These are phyloP conservation scores for Chrysaora quinquecirrha DNA, from an alignment of 30 jellyfish, hydroid and myxozoan genomes.

Conservation along the genomic window DNA sequence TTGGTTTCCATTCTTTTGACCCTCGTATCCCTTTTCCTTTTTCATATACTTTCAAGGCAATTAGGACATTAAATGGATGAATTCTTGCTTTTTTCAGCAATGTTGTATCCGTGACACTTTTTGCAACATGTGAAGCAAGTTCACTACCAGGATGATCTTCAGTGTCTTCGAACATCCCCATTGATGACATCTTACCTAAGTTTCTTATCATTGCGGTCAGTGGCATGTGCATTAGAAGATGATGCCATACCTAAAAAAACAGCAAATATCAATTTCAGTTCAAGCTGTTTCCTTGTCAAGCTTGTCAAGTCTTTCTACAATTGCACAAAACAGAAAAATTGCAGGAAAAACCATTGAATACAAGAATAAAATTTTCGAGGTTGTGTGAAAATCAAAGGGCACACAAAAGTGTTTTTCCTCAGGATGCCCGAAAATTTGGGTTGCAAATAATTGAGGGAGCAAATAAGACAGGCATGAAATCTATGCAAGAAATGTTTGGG, in stretches of 20 bases:
- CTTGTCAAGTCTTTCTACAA: no score
- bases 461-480: no score
- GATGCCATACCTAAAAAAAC: constrained; percentile 62
- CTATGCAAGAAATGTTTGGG: no score
- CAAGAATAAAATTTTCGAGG: no score
- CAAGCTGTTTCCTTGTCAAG: no score
- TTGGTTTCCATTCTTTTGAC: constrained; percentile 49
- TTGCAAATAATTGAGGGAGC: no score
- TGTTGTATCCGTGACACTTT: constrained; percentile 43
- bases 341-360: no score
- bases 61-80: constrained; percentile 69
- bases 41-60: constrained; percentile 60
- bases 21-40: constrained; percentile 54
- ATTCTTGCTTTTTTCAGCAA: constrained; percentile 65
- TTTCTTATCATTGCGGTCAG: constrained; percentile 67
- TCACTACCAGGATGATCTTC: constrained; percentile 41
- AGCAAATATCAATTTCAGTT: background rate
- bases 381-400: no score
- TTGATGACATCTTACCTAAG: constrained; percentile 76
- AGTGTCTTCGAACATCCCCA: constrained; percentile 54
- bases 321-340: no score
- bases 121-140: constrained; percentile 16
- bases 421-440: no score
- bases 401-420: no score
- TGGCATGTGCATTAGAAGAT: constrained; percentile 56